Evolutionary conservation across 2,888 invertebrate genomes (phyloP).

Genomic region (Heliconius ismenius): DNA sequence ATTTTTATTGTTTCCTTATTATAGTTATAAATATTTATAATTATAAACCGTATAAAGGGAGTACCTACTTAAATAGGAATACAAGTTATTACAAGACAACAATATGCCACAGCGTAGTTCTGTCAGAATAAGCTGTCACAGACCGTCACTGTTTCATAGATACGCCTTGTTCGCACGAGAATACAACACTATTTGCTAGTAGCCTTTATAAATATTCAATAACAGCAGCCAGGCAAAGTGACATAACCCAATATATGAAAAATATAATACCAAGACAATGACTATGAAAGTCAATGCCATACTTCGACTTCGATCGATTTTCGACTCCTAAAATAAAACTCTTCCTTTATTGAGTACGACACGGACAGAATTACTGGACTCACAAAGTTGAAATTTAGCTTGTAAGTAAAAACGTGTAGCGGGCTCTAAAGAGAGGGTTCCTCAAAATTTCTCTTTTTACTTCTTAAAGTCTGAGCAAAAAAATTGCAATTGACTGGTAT

Average conservation of each 20-base stretch:
- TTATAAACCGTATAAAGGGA: neutral
- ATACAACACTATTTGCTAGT: constrained; percentile 11
- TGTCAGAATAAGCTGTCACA: neutral
- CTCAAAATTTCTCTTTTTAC: neutral
- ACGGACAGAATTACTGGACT: no score
- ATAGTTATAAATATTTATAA: neutral
- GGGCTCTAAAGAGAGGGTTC: no score
- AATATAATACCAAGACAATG: neutral
- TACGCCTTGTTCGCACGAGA: constrained; percentile 4
- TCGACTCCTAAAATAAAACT: no score
- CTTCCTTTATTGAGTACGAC: no score
- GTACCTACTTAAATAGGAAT: neutral
- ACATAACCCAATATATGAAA: neutral
- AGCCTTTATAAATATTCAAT: constrained; percentile 17
- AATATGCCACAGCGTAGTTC: neutral
- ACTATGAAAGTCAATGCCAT: neutral
- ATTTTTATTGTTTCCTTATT: no score
- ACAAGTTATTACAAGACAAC: neutral
- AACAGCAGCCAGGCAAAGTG: neutral
- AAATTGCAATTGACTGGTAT: neutral
- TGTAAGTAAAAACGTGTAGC: no score
- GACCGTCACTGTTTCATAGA: neutral
- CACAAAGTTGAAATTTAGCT: no score
- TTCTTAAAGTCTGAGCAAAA: neutral
- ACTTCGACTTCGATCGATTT: no score